A percentile compares a stretch with the other conserved stretches of the same genome.
phyloP scores from a whole-genome alignment of 1,140 invertebrate genomes.

The Zaprionus tsacasi region DNA sequence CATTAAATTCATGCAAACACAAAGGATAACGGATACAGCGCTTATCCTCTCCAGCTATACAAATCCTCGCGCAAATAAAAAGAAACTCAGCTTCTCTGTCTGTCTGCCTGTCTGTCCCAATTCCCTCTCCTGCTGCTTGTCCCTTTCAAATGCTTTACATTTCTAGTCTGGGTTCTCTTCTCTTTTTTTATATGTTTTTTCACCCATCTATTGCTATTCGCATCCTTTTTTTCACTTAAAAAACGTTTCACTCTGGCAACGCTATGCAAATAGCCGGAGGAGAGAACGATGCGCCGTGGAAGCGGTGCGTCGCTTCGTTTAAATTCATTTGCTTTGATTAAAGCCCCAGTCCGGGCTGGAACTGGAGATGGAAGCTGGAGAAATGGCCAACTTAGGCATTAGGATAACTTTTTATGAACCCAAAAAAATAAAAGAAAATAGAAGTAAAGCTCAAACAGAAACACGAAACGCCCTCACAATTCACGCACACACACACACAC shows the following conservation, averaged over 20 bases:
- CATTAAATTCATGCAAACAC: constrained; percentile 82
- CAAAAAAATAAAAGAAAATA: constrained; percentile 1
- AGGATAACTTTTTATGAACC: constrained; percentile 40
- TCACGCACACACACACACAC: neutral
- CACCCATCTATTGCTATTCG: constrained; percentile 46
- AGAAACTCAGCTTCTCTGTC: constrained; percentile 18
- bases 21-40: constrained; percentile 78
- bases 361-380: constrained; percentile 16
- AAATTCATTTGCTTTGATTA: constrained; percentile 82
- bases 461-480: neutral
- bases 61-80: constrained; percentile 79
- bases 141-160: constrained; percentile 34
- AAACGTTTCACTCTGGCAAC: constrained; percentile 68
- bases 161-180: constrained; percentile 29
- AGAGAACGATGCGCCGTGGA: constrained; percentile 31
- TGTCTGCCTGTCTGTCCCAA: neutral
- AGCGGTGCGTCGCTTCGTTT: constrained; percentile 72
- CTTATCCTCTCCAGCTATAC: constrained; percentile 74
- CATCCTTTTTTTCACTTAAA: constrained; percentile 79
- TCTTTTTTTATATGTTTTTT: constrained; percentile 24
- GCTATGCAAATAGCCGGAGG: constrained; percentile 70
- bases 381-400: constrained; percentile 41
- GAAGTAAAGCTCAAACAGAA: neutral
- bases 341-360: constrained; percentile 32
- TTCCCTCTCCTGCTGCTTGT: neutral